These are phyloP conservation scores for Lepilemur septentrionalis DNA, from an alignment of 2,797 vertebrate genomes.

Conservation along the genomic window DNA sequence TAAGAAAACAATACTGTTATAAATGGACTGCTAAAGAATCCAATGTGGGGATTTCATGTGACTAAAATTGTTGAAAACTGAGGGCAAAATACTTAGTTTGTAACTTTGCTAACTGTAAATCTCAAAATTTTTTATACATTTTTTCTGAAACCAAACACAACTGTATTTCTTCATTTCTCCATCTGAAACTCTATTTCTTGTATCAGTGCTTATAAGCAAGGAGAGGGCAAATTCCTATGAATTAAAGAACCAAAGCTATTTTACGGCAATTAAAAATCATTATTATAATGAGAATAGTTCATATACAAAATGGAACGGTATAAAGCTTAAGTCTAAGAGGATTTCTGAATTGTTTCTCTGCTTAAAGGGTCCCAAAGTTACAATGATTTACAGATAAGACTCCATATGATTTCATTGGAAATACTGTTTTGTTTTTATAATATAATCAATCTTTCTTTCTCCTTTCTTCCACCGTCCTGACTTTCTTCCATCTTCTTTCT, in stretches of 20 bases:
- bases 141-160: not conserved
- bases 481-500: no score
- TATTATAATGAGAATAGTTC: not conserved
- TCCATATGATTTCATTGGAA: not conserved
- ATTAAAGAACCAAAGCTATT: not conserved
- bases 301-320: not conserved
- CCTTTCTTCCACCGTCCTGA: not conserved
- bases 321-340: not conserved
- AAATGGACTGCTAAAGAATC: not conserved
- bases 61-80: slow-evolving; percentile 2
- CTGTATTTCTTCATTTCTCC: slow-evolving; percentile 22
- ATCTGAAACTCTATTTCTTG: not conserved
- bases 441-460: not conserved
- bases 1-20: not conserved
- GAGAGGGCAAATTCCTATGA: not conserved
- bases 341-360: not conserved
- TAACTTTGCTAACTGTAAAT: not conserved
- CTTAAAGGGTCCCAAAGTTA: not conserved
- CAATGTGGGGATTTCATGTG: not conserved
- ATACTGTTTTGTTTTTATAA: not conserved
- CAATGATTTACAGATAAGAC: not conserved
- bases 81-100: not conserved
- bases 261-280: not conserved
- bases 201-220: not conserved
- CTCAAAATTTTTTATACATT: not conserved